These are phyloP conservation scores for Aphyosemion australe DNA, from an alignment of 2,113 vertebrate species.

Conservation along the genomic window DNA sequence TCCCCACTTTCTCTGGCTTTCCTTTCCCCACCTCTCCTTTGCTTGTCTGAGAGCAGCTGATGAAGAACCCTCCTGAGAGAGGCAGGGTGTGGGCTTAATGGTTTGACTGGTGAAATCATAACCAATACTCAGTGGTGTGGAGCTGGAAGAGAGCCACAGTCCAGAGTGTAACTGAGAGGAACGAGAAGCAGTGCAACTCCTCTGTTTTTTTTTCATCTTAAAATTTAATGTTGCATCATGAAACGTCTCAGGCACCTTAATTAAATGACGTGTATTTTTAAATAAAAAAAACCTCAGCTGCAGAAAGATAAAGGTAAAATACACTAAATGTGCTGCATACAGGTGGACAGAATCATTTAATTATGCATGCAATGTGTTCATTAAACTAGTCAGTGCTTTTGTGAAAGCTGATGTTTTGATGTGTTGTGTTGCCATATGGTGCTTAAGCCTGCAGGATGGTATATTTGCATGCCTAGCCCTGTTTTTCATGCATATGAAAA, in stretches of 20 bases:
- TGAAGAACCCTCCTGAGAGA: slow-evolving; percentile 52
- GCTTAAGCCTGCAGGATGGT: slow-evolving; percentile 16
- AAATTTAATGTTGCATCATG: slow-evolving; percentile 52
- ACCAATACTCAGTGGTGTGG: slow-evolving; percentile 46
- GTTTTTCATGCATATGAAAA: slow-evolving; percentile 37
- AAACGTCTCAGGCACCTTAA: slow-evolving; percentile 42
- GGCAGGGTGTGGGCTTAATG: slow-evolving; percentile 59
- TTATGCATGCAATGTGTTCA: slow-evolving; percentile 60
- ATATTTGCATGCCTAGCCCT: slow-evolving; percentile 46
- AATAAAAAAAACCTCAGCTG: slow-evolving; percentile 3
- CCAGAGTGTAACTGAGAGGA: slow-evolving; percentile 24
- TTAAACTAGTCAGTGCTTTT: slow-evolving; percentile 27
- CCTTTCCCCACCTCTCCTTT: slow-evolving; percentile 38
- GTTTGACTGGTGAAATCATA: slow-evolving; percentile 65
- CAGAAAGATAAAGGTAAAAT: slow-evolving; percentile 4
- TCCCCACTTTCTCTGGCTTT: slow-evolving; percentile 27
- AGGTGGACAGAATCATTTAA: slow-evolving; percentile 19
- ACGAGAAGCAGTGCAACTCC: slow-evolving; percentile 12
- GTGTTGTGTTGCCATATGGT: slow-evolving; percentile 45
- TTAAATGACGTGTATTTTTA: slow-evolving; percentile 16
- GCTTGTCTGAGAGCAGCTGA: slow-evolving; percentile 55
- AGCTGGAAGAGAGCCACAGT: slow-evolving; percentile 49
- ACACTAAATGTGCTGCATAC: slow-evolving; percentile 34
- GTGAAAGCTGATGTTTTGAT: slow-evolving; percentile 27
- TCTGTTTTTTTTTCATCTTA: slow-evolving; percentile 53